Percentiles rank a stretch among this genome's conserved stretches.
phyloP scores from a whole-genome alignment of 1,140 invertebrate species.

The Cephus cinctus region DNA sequence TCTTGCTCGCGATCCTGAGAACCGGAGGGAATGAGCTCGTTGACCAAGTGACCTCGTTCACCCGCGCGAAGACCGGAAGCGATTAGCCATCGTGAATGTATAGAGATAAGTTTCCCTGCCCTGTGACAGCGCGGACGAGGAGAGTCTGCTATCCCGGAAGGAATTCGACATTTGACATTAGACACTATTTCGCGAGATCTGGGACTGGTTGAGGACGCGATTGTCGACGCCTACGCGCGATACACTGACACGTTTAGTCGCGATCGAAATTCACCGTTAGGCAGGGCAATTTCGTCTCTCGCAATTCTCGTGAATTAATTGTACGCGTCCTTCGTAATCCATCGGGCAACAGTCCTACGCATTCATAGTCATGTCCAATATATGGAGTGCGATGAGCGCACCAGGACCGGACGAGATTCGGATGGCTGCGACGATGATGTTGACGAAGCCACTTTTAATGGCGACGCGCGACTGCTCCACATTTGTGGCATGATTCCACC shows the following conservation, averaged over 20 bases:
- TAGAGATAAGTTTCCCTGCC: too few relatives aligned
- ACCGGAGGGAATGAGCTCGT: slow-evolving; percentile 47
- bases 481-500: slow-evolving; percentile 56
- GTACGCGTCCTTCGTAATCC: background rate
- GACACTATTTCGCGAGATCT: background rate
- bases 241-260: too few relatives aligned
- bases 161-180: slow-evolving; percentile 6
- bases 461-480: slow-evolving; percentile 51
- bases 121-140: background rate
- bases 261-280: background rate
- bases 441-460: too few relatives aligned
- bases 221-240: background rate
- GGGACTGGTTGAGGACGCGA: background rate
- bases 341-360: too few relatives aligned
- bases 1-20: slow-evolving; percentile 51
- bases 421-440: too few relatives aligned
- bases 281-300: background rate
- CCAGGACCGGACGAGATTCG: too few relatives aligned
- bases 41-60: slow-evolving; percentile 56
- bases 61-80: slow-evolving; percentile 45
- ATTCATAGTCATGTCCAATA: too few relatives aligned
- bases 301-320: background rate
- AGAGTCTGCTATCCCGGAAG: slow-evolving; percentile 34
- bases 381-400: too few relatives aligned
- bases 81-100: slow-evolving; percentile 7